Percentiles rank a stretch among this genome's conserved stretches.
Evolutionary conservation across 2,888 invertebrate species (phyloP).

Genomic region (Himalopsyche tibetana): DNA sequence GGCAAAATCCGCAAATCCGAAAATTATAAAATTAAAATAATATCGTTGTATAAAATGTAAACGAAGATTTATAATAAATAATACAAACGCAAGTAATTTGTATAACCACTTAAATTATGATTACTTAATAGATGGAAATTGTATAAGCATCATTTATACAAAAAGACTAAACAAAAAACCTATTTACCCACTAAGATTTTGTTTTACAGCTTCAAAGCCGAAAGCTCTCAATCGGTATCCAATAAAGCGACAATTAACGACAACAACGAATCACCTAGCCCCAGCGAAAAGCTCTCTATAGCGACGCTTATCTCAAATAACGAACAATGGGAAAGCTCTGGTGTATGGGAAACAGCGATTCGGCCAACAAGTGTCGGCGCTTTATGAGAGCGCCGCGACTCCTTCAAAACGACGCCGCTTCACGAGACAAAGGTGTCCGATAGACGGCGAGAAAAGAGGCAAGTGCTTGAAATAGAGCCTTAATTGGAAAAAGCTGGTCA

Average conservation of each 20-base stretch:
- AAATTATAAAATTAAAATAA: too few relatives aligned
- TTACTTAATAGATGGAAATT: too few relatives aligned
- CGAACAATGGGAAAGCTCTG: conserved; percentile 31
- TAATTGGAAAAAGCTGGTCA: conserved; percentile 42
- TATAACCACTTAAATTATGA: too few relatives aligned
- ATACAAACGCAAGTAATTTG: too few relatives aligned
- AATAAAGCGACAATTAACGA: conserved; percentile 39
- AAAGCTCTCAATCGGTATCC: conserved; percentile 14
- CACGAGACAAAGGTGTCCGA: conserved; percentile 37
- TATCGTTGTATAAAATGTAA: too few relatives aligned
- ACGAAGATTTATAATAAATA: too few relatives aligned
- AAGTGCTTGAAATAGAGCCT: conserved; percentile 37
- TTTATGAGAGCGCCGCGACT: conserved; percentile 14
- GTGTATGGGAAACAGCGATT: conserved; percentile 38
- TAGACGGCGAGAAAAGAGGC: conserved; percentile 15
- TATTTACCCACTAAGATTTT: background rate
- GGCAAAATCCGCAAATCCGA: too few relatives aligned
- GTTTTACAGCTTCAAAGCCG: background rate
- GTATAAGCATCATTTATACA: too few relatives aligned
- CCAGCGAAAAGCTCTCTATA: conserved; percentile 36
- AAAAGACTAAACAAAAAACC: too few relatives aligned
- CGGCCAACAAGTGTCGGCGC: conserved; percentile 42
- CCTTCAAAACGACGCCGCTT: conserved; percentile 17
- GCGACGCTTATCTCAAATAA: conserved; percentile 35
- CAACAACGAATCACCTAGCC: conserved; percentile 37